Base-by-base conservation (phyloP, 2,888 invertebrate species). In the Acleris holmiana region DNA sequence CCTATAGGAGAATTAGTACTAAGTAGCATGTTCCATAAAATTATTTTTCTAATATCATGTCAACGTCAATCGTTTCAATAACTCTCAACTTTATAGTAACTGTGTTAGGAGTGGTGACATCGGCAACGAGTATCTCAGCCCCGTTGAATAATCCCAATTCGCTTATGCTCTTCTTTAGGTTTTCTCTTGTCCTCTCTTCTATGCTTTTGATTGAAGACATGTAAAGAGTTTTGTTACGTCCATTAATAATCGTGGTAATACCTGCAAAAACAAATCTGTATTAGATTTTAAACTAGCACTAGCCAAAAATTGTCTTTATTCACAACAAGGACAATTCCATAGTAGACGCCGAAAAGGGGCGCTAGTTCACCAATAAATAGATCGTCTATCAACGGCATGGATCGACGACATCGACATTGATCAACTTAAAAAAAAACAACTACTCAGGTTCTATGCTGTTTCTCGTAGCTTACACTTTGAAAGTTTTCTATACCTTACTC, bases 191-290 rank as follows among this genome's bases (percentile, higher is more conserved):
- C 73, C 95, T 94, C 78, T 97, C 97, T 86, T 98, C 98, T 76
- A 99, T 98, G 73, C 98, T 98, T 69, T 97, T 95, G 19, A 99
- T 96, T 15, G 96, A 96, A 29, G 97, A 95, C 95, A 99, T 98
- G 82, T 99, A 99, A 13, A 99, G 92, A 0, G 99, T 99, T 86
- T 96, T 97, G 81, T 96, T 96, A 82, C 96, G 97, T 4, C 97
- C 98, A 77, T 96, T 95, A 48, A 97, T 94, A 5, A 95, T 93
- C 18, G 97, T 95, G 0, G 98, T 97, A 29, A 98, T 94, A 46
- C 98, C 94, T 94, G 70, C n/a, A 19, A 21, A 53, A 40, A 53
- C 19, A 35, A 13, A 13, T 35, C 35, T 4, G 13, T 35, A 35
- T 13, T 29, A 29, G 29, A 29, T 29, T 10, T 0, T 13, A 29